Conservation (phyloP, 1,140 invertebrate genomes). For the Eriocheir sinensis region DNA sequence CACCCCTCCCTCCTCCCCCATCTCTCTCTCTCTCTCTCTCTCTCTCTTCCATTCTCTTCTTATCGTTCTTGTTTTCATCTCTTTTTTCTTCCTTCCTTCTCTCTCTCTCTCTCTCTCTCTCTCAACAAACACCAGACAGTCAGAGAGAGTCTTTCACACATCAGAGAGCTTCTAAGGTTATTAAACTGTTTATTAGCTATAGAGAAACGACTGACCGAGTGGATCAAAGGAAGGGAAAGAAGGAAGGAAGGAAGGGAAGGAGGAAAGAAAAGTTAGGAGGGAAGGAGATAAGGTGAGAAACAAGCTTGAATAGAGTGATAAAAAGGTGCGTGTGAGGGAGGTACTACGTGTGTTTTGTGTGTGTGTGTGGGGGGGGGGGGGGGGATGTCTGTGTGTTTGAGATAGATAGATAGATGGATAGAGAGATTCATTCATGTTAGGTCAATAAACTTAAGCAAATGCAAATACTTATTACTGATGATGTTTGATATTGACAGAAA, state of each 20-base stretch:
- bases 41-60: not conserved
- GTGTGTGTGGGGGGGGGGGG: too few species aligned
- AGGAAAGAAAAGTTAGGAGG: not conserved
- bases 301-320: not conserved
- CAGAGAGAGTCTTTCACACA: too few species aligned
- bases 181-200: too few species aligned
- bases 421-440: not conserved
- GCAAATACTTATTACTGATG: not conserved
- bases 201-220: too few species aligned
- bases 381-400: too few species aligned
- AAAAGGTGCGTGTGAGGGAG: not conserved
- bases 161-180: too few species aligned
- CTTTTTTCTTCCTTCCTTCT: slow-evolving; percentile 28
- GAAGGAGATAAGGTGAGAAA: not conserved
- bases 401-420: not conserved
- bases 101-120: slow-evolving; percentile 29
- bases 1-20: not conserved
- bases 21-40: slow-evolving; percentile 34
- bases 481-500: not conserved
- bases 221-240: not conserved
- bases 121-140: not conserved
- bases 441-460: not conserved
- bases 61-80: too few species aligned
- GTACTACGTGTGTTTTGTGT: not conserved
- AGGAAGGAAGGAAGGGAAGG: not conserved